Percentiles rank a stretch among this genome's conserved stretches.
These are phyloP conservation scores for Cirrhinus mrigala DNA, from an alignment of 2,797 vertebrate species.

Conservation along the genomic window DNA sequence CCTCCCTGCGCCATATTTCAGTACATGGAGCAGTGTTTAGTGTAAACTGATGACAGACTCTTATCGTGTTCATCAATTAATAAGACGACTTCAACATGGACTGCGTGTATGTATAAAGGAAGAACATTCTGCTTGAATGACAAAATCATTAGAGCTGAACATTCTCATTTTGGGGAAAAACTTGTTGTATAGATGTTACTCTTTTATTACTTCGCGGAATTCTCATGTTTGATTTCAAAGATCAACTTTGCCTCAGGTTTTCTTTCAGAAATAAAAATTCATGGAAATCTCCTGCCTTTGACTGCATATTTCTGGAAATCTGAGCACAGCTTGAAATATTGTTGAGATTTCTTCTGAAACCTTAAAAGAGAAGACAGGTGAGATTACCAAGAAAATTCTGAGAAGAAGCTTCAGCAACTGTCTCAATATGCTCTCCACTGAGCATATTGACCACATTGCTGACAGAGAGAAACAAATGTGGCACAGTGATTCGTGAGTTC, in stretches of 20 bases:
- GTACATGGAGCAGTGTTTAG: slow-evolving; percentile 29
- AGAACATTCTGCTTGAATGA: slow-evolving; percentile 2
- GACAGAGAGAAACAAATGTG: neutral
- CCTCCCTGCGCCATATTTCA: slow-evolving; percentile 20
- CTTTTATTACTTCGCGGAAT: neutral
- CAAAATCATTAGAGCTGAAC: neutral
- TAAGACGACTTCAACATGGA: slow-evolving; percentile 7
- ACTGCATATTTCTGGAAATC: neutral
- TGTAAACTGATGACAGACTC: slow-evolving; percentile 28
- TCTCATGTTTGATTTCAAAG: neutral
- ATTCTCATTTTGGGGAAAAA: neutral
- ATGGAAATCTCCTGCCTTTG: neutral
- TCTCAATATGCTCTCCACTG: neutral
- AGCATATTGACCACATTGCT: neutral
- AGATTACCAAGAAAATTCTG: neutral
- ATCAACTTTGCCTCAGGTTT: neutral
- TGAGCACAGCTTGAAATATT: neutral
- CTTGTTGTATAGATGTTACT: neutral
- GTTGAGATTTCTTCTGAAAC: neutral
- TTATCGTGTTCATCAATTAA: slow-evolving; percentile 27
- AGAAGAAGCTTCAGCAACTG: neutral
- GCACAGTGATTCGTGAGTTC: neutral
- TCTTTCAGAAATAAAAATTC: neutral
- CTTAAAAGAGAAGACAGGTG: neutral
- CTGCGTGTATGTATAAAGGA: neutral